Evolutionary conservation across 2,888 invertebrate species (phyloP).

Genomic region (Phortica magna): DNA sequence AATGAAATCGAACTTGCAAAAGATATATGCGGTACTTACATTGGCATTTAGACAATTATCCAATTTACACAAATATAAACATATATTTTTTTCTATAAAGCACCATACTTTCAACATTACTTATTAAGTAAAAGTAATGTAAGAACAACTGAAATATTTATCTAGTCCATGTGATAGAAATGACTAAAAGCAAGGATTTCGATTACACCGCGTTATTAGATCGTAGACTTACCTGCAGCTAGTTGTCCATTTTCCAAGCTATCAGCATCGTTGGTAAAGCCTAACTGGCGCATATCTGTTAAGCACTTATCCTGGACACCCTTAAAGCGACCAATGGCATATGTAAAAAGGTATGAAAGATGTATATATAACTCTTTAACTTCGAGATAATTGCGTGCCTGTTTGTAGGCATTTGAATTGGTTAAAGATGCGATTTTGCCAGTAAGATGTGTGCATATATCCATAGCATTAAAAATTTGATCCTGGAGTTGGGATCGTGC

Average conservation of each 20-base stretch:
- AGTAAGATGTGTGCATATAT: conserved; percentile 77
- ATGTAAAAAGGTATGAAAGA: conserved; percentile 76
- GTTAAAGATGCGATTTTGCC: conserved; percentile 77
- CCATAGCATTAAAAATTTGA: conserved; percentile 76
- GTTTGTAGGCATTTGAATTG: conserved; percentile 77
- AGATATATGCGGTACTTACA: conserved; percentile 54
- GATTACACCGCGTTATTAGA: neutral
- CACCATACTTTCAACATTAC: conserved; percentile 1
- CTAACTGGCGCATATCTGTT: conserved; percentile 76
- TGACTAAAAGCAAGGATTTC: conserved; percentile 61
- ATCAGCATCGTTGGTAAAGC: conserved; percentile 76
- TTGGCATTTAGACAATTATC: neutral
- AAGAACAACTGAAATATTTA: conserved; percentile 1
- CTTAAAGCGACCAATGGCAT: conserved; percentile 77
- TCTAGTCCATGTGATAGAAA: conserved; percentile 53
- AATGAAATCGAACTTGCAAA: conserved; percentile 62
- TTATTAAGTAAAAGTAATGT: neutral
- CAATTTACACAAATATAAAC: neutral
- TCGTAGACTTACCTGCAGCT: conserved; percentile 71
- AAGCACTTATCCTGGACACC: conserved; percentile 77
- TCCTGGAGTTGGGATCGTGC: conserved; percentile 75
- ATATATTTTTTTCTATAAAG: neutral
- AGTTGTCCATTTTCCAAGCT: conserved; percentile 76
- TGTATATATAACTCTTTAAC: conserved; percentile 78
- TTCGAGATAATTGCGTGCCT: conserved; percentile 74